These are phyloP conservation scores for Bradypodion ventrale DNA, from an alignment of 2,797 vertebrate species.

Conservation along the genomic window DNA sequence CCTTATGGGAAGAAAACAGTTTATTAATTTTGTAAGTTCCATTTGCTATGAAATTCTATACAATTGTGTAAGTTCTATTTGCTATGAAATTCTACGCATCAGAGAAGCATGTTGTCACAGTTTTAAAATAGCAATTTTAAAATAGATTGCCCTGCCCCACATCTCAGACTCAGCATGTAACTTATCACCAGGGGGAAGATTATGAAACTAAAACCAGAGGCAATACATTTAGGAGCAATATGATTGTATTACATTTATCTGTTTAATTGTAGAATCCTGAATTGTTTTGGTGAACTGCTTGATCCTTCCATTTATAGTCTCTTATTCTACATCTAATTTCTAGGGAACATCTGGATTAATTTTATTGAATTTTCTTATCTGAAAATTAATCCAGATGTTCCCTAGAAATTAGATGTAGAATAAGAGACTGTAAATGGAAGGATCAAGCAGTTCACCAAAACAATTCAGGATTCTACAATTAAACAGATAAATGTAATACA, in stretches of 20 bases:
- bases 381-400: not conserved
- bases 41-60: not conserved
- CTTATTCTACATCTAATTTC: not conserved
- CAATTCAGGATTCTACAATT: not conserved
- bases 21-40: not conserved
- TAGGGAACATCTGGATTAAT: not conserved
- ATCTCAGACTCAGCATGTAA: conserved; percentile 29
- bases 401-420: not conserved
- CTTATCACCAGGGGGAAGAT: conserved; percentile 44
- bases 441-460: not conserved
- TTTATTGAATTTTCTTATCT: too few species aligned
- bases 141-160: conserved; percentile 61
- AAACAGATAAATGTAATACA: not conserved
- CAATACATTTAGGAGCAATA: not conserved
- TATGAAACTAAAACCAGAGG: not conserved
- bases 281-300: not conserved
- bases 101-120: conserved; percentile 20
- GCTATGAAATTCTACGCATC: not conserved
- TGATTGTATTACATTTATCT: not conserved
- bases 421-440: not conserved
- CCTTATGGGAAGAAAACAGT: not conserved
- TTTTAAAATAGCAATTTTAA: conserved; percentile 61
- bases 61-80: not conserved
- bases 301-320: not conserved
- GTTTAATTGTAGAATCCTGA: not conserved